A percentile compares a stretch with the other conserved stretches of the same genome.
These are phyloP conservation scores for Diplolepis rosae DNA, from an alignment of 2,888 invertebrate species.

Conservation along the genomic window DNA sequence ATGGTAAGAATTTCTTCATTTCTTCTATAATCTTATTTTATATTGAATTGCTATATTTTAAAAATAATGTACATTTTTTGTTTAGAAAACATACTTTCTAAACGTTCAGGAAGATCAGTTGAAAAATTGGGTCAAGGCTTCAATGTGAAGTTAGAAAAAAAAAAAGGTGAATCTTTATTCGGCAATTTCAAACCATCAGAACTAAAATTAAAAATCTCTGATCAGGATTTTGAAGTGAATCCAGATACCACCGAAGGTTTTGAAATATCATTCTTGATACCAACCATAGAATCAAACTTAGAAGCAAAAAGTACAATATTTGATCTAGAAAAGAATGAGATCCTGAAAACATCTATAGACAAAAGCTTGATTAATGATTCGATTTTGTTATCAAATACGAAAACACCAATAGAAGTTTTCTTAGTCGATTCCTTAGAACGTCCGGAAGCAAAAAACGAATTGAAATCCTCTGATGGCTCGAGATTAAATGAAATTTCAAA, in stretches of 20 bases:
- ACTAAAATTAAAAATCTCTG: not conserved
- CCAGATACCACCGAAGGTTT: not conserved
- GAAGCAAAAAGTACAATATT: not conserved
- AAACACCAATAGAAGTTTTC: not conserved
- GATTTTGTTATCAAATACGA: not conserved
- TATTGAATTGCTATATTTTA: too few species aligned
- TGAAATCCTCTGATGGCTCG: not conserved
- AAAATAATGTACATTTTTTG: too few species aligned
- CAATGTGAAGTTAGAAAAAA: too few species aligned
- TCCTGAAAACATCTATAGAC: not conserved
- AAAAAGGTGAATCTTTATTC: too few species aligned
- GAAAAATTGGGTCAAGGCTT: too few species aligned
- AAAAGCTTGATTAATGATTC: not conserved
- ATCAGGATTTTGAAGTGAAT: not conserved
- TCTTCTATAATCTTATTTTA: too few species aligned
- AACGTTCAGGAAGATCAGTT: not conserved
- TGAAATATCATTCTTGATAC: not conserved
- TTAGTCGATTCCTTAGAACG: too few species aligned
- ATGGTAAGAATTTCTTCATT: too few species aligned
- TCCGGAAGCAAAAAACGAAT: too few species aligned
- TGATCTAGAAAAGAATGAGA: too few species aligned
- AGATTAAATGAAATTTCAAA: not conserved
- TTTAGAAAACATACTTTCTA: not conserved
- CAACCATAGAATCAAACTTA: not conserved
- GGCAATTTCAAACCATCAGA: too few species aligned